Conservation (phyloP, 2,797 vertebrate genomes). For the Triplophysa bombifrons region DNA sequence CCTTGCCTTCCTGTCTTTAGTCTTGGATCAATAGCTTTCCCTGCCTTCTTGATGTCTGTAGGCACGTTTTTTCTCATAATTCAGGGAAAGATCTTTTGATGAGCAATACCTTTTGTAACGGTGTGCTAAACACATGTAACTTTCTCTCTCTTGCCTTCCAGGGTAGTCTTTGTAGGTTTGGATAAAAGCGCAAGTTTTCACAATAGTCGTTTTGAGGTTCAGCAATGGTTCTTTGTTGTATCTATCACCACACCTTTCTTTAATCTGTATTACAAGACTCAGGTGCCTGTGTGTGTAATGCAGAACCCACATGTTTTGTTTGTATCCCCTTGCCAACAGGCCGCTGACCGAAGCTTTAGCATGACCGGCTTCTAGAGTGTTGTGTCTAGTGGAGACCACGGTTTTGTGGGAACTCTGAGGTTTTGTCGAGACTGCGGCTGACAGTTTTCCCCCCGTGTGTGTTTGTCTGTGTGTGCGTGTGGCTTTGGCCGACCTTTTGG, state of each 20-base stretch:
- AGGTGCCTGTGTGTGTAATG: neutral
- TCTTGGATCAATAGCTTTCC: slow-evolving; percentile 23
- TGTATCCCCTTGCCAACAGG: slow-evolving; percentile 21
- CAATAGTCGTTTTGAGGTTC: slow-evolving; percentile 6
- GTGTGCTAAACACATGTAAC: neutral
- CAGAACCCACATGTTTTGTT: slow-evolving; percentile 14
- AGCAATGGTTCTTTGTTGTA: neutral
- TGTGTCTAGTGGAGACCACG: slow-evolving; percentile 52
- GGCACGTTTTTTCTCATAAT: neutral
- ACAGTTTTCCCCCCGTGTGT: slow-evolving; percentile 47
- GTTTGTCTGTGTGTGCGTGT: slow-evolving; percentile 10
- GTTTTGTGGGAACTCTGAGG: slow-evolving; percentile 63
- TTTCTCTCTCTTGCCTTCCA: neutral
- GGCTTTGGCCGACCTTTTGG: slow-evolving; percentile 33
- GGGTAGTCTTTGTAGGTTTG: neutral
- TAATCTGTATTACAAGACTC: slow-evolving; percentile 26
- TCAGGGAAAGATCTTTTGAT: slow-evolving; percentile 14
- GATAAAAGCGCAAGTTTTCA: neutral
- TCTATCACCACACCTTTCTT: slow-evolving; percentile 4
- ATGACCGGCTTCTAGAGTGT: slow-evolving; percentile 37
- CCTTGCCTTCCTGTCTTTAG: slow-evolving; percentile 29
- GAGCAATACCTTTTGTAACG: slow-evolving; percentile 1
- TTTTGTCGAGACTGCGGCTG: slow-evolving; percentile 56
- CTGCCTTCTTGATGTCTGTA: neutral
- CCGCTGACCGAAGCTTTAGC: slow-evolving; percentile 30